phyloP scores from a whole-genome alignment of 2,888 invertebrate genomes.

The Cosmorhoe ocellata region DNA sequence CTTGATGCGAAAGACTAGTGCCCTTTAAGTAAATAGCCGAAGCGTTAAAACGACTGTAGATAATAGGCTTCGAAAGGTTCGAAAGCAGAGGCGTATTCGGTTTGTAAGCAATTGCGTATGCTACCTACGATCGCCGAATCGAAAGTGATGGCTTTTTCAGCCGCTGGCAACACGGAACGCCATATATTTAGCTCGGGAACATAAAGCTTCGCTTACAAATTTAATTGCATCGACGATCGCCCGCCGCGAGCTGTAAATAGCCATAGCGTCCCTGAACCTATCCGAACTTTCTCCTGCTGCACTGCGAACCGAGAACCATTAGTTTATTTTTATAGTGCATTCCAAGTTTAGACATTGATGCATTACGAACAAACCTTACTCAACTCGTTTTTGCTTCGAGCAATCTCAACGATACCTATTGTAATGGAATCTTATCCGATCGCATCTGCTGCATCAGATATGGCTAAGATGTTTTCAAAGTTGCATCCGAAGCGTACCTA shows the following conservation, averaged over 20 bases:
- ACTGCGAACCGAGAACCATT: slow-evolving; percentile 49
- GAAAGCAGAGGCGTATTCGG: slow-evolving; percentile 6
- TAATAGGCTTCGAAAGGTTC: slow-evolving; percentile 21
- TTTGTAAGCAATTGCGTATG: slow-evolving; percentile 29
- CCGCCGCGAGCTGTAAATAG: slow-evolving; percentile 76
- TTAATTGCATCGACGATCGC: slow-evolving; percentile 80
- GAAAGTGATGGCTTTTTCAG: slow-evolving; percentile 48
- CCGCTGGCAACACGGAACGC: slow-evolving; percentile 50
- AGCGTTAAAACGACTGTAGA: slow-evolving; percentile 27
- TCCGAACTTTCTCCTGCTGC: slow-evolving; percentile 70
- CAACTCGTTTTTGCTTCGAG: slow-evolving; percentile 19
- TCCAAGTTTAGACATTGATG: slow-evolving; percentile 29
- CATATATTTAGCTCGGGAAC: slow-evolving; percentile 69
- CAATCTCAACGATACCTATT: slow-evolving; percentile 11
- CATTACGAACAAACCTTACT: slow-evolving; percentile 18
- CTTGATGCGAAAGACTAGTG: slow-evolving; percentile 33
- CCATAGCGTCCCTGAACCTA: slow-evolving; percentile 77
- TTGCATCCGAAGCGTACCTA: slow-evolving; percentile 57
- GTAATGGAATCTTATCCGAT: slow-evolving; percentile 35
- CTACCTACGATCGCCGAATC: slow-evolving; percentile 15
- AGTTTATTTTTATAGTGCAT: slow-evolving; percentile 47
- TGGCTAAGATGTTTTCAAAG: slow-evolving; percentile 46
- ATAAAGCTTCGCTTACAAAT: slow-evolving; percentile 77
- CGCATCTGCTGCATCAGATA: slow-evolving; percentile 31
- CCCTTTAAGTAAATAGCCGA: slow-evolving; percentile 35